Base-by-base conservation (phyloP, 2,797 vertebrate genomes). In the Sebastolobus altivelis region DNA sequence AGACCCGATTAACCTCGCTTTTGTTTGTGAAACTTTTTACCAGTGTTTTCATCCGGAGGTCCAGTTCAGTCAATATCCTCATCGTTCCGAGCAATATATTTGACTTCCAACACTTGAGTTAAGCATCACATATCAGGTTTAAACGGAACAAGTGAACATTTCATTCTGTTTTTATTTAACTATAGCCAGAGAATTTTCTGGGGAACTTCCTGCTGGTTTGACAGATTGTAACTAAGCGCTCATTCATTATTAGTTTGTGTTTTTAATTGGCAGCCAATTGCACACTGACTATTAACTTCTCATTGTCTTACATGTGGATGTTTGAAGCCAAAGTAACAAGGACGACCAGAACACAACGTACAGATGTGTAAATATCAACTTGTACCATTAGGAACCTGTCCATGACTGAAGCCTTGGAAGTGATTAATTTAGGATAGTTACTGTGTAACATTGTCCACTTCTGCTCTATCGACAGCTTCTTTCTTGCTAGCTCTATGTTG, bases 401-500 rank as follows among this genome's bases (percentile, higher is more conserved):
- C 37, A 56, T 73, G 86, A 90, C 85, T 91, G 84, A 93, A 92
- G 85, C 78, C 75, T 90, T 83, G 88, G 79, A 92, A 91, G 88
- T 87, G 70, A 88, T 87, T 89, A 60, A 84, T 89, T 93, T 95
- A 94, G 92, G 89, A 94, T 94, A 93, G 93, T 95, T 95, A 94
- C 93, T 91, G 91, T 95, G 94, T 95, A 95, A 95, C 94, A 94
- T 92, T 92, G 88, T 92, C 93, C 93, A 93, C 88, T 85, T 85
- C 86, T 88, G 82, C 83, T 86, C 89, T 88, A 89, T 84, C 40
- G 46, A 91, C 89, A 87, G 93, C 91, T 95, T 92, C 86, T 91
- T 92, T 93, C 88, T 92, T 91, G 88, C 89, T 92, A 91, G 90
- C 92, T 94, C 91, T 92, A 66, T 86, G 93, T 94, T 95, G 93